Conservation (phyloP, 2,888 invertebrate species). For the Agrypnus murinus region DNA sequence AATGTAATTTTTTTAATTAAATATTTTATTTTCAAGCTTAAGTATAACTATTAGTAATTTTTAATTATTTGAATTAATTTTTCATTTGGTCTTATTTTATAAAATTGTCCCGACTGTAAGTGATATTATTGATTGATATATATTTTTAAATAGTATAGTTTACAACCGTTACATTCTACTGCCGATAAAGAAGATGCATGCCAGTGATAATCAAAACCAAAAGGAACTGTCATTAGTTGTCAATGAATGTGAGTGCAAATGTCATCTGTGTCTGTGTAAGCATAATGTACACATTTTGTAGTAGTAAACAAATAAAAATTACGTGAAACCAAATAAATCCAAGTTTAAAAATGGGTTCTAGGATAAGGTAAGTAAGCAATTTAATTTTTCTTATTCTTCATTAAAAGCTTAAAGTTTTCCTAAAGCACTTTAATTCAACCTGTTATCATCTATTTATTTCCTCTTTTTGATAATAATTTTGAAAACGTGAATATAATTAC, state of each 20-base stretch:
- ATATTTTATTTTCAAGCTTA: no score
- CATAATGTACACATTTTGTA: slow-evolving; percentile 35
- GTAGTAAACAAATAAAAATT: slow-evolving; percentile 25
- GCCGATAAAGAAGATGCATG: slow-evolving; percentile 12
- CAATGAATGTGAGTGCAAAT: slow-evolving; percentile 44
- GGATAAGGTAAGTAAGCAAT: slow-evolving; percentile 69
- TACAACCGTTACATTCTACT: not conserved
- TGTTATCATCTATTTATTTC: slow-evolving; percentile 20
- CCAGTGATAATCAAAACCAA: not conserved
- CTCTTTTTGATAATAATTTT: slow-evolving; percentile 4
- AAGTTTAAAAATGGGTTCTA: slow-evolving; percentile 71
- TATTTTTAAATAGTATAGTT: no score
- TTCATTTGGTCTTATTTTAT: no score
- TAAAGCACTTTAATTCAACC: slow-evolving; percentile 1
- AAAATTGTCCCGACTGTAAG: no score
- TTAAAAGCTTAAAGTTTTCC: not conserved
- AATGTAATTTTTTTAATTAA: no score
- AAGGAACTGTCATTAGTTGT: slow-evolving; percentile 38
- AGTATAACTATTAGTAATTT: no score
- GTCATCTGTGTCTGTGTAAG: slow-evolving; percentile 23
- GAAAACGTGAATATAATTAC: no score
- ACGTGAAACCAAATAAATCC: slow-evolving; percentile 22
- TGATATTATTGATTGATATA: no score
- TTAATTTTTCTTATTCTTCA: not conserved
- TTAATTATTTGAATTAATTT: no score